Evolutionary conservation across 1,140 invertebrate genomes (phyloP), one percentile per base, ranked within the genome.

Genomic region (Drosophila repletoides): DNA sequence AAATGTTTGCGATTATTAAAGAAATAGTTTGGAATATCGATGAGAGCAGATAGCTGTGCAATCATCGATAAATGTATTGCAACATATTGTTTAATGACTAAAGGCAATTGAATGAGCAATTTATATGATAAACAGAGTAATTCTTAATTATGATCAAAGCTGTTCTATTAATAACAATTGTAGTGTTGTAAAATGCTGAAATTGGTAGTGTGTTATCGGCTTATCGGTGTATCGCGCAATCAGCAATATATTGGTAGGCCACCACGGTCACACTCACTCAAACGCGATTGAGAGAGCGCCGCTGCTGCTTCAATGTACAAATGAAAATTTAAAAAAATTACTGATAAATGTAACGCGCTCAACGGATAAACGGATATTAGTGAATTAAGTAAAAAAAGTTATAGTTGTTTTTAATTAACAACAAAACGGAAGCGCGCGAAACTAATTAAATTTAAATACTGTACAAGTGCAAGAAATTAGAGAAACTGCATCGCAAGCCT

Each of bases 241-340:
- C 29, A 40, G 3, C 33, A 3, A 17, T 58, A 22, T 14, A 1
- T 5, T 9, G 5, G 5, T 14, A 38, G 24, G 2, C 2, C 6
- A 0, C 6, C 5, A 14, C 46, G 64, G 72, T 31, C 69, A 55
- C 65, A 75, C 41, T 49, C 19, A 10, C 17, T 46, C 24, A 70
- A 34, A 73, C 45, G 45, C 45, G 55, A 60, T 60, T 60, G 59
- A 69, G 49, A 69, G 67, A 70, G 70, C 76, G 68, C 70, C 43
- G 55, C 60, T 69, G 65, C 61, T 63, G 52, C 36, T 64, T 56
- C 69, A 56, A 52, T 68, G 76, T 53, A 75, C 53, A 70, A 84
- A 66, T 76, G 61, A 60, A 63, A 60, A 71, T 84, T 81, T 83
- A 48, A 84, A n/a, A n/a, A n/a, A n/a, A 84, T 70, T 41, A 70